A percentile compares a stretch with the other conserved stretches of the same genome.
These are phyloP conservation scores for Daktulosphaira vitifoliae DNA, from an alignment of 1,140 invertebrate species.

Conservation along the genomic window DNA sequence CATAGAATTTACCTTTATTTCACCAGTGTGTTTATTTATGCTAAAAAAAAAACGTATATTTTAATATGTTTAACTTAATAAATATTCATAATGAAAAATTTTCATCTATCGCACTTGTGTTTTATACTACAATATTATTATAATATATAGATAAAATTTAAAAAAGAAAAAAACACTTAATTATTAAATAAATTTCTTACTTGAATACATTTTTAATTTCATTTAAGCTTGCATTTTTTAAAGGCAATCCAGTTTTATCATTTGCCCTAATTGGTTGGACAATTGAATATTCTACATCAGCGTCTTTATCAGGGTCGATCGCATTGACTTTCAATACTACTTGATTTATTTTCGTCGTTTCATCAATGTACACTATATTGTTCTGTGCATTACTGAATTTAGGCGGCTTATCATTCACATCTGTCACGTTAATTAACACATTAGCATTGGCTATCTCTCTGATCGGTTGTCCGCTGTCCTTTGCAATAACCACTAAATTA, in stretches of 20 bases:
- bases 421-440: conserved; percentile 60
- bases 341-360: conserved; percentile 56
- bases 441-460: conserved; percentile 65
- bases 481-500: conserved; percentile 60
- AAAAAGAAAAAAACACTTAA: no score
- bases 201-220: conserved; percentile 8
- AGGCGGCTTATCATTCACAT: conserved; percentile 77
- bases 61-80: no score
- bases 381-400: conserved; percentile 55
- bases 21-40: conserved; percentile 59
- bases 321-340: conserved; percentile 56
- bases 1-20: conserved; percentile 58
- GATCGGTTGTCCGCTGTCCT: conserved; percentile 63
- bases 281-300: conserved; percentile 59
- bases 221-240: conserved; percentile 45
- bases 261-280: conserved; percentile 59
- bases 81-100: no score
- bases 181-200: background rate
- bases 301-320: conserved; percentile 59
- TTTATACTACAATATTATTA: no score
- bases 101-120: no score
- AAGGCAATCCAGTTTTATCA: conserved; percentile 63
- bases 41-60: conserved; percentile 40
- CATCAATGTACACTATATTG: conserved; percentile 61
- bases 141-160: no score